Base-by-base conservation (phyloP, 1,140 invertebrate genomes). In the Drosophila pandora region DNA sequence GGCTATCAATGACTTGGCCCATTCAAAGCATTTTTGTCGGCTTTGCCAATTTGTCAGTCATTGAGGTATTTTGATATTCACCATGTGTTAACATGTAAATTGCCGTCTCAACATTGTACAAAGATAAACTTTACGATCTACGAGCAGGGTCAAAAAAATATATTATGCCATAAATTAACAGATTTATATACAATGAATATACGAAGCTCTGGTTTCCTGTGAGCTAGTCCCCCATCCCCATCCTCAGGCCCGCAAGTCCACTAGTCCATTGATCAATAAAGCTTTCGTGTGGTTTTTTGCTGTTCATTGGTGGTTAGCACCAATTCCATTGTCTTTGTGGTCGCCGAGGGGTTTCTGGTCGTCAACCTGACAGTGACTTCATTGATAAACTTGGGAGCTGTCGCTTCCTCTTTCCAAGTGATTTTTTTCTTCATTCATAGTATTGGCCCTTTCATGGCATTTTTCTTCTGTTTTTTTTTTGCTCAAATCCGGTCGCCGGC, bases 31-130 rank as follows among this genome's bases (percentile, higher is more conserved):
- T 37, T 37, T 37, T 37, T 37, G 34, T 37, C 49, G 4, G 6
- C 49, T 25, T 55, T 71, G 79, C 43, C 79, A 74, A 81, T 81
- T 82, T 81, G 79, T 82, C 69, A 69, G 79, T 70, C 74, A 74
- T 52, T 61, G 43, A 60, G 62, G 41, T 59, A 61, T 63, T 78
- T 28, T 49, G 43, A 57, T 37, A 50, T 58, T 71, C 64, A 60
- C 55, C 61, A 71, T 70, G 80, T 84, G 80, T 84, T 84, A 84
- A 84, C 80, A 83, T 83, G 80, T 79, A 84, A 84, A 85, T 85
- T 76, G 81, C 41, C 13, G 41, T 76, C 65, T 80, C 37, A 70
- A 60, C 43, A 79, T 50, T 59, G 60, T 63, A 23, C 58, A n/a
- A 7, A 13, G 79, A 64, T 59, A 47, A 45, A 34, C 17, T 56